Evolutionary conservation across 2,888 invertebrate species (phyloP).

Genomic region (Nephrotoma appendiculata): DNA sequence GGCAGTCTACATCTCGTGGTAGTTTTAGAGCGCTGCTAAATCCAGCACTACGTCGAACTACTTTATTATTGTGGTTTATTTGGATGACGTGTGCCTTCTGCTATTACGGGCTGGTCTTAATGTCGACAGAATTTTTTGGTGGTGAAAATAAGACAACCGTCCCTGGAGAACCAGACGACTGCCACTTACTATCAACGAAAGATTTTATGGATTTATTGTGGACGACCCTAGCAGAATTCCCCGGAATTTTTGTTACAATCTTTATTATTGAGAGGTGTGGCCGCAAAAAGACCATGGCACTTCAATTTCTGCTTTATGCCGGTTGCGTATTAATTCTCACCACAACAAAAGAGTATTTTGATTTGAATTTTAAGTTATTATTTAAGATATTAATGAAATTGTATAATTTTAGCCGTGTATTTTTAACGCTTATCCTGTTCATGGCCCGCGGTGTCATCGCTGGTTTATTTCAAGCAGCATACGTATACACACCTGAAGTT

Average conservation of each 20-base stretch:
- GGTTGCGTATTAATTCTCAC: conserved; percentile 59
- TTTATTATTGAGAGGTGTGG: conserved; percentile 82
- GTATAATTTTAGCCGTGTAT: conserved; percentile 40
- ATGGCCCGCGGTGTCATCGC: conserved; percentile 83
- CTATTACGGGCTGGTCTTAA: conserved; percentile 86
- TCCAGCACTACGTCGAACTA: conserved; percentile 69
- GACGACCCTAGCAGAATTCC: conserved; percentile 91
- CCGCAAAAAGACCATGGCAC: conserved; percentile 81
- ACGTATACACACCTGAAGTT: conserved; percentile 91
- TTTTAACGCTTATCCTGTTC: conserved; percentile 71
- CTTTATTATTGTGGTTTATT: conserved; percentile 80
- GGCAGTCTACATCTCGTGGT: conserved; percentile 42
- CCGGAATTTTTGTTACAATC: conserved; percentile 79
- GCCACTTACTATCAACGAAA: conserved; percentile 57
- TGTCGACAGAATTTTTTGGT: conserved; percentile 80
- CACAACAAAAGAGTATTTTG: conserved; percentile 47
- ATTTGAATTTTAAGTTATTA: not conserved
- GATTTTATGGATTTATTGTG: conserved; percentile 88
- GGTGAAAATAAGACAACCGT: conserved; percentile 13
- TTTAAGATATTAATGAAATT: not conserved
- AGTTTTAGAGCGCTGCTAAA: conserved; percentile 57
- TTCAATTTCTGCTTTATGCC: conserved; percentile 79
- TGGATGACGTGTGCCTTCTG: conserved; percentile 93
- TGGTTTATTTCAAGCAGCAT: conserved; percentile 88
- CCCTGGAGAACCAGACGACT: conserved; percentile 33